phyloP scores from a whole-genome alignment of 2,113 vertebrate genomes.

The Phalacrocorax brasilianus region DNA sequence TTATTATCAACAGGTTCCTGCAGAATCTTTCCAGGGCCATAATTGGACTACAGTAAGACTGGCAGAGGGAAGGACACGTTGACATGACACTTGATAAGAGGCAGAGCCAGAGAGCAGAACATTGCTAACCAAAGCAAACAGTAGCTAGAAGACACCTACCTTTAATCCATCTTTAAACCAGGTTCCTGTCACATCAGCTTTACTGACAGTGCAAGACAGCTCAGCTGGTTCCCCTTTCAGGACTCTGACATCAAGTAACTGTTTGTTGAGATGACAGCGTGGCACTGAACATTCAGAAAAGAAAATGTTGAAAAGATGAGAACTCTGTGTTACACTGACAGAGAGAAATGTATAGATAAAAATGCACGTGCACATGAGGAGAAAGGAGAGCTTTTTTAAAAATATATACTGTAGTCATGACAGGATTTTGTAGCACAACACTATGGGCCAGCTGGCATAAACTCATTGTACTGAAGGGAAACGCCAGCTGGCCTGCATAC shows the following conservation, averaged over 20 bases:
- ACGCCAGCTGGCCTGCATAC: neutral
- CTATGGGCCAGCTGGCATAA: neutral
- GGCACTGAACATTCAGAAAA: slow-evolving; percentile 61
- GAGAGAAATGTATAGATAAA: neutral
- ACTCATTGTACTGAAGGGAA: neutral
- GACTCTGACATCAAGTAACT: slow-evolving; percentile 73
- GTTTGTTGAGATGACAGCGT: slow-evolving; percentile 73
- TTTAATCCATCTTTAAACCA: slow-evolving; percentile 87
- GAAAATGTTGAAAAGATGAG: neutral
- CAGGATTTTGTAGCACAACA: neutral
- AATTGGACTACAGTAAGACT: neutral
- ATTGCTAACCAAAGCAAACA: neutral
- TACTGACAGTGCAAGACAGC: slow-evolving; percentile 80
- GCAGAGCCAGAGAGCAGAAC: neutral
- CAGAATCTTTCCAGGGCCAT: neutral
- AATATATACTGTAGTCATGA: fast-evolving
- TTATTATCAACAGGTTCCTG: neutral
- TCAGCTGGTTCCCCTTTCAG: slow-evolving; percentile 73
- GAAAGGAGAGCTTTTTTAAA: neutral
- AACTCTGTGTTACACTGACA: neutral
- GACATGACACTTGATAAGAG: neutral
- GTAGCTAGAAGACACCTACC: slow-evolving; percentile 60
- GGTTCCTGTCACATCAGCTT: slow-evolving; percentile 71
- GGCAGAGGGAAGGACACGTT: neutral
- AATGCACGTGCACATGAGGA: fast-evolving